These are phyloP conservation scores for Eumaeus atala DNA, from an alignment of 1,140 invertebrate genomes.

Conservation along the genomic window DNA sequence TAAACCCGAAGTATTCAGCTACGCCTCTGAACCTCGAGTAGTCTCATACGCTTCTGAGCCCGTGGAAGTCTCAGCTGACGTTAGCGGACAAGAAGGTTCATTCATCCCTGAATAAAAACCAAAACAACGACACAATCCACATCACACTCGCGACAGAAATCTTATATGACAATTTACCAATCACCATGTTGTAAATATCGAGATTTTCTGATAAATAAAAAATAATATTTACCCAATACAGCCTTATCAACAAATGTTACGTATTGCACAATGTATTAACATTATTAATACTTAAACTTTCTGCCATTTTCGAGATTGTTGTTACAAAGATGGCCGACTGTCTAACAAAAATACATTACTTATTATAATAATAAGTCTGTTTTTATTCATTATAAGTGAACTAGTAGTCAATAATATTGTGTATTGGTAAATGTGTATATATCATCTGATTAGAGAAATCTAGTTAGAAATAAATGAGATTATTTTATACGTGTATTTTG, in stretches of 20 bases:
- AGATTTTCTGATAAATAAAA: no score
- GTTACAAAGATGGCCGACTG: constrained; percentile 51
- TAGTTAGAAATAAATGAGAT: no score
- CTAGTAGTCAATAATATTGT: constrained; percentile 43
- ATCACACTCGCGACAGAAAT: no score
- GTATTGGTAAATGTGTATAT: constrained; percentile 31
- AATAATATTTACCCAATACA: constrained; percentile 2
- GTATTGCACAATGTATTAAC: constrained; percentile 16
- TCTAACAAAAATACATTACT: constrained; percentile 54
- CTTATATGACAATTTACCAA: no score
- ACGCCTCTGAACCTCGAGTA: constrained; percentile 48
- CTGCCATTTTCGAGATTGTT: constrained; percentile 45
- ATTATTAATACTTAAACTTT: constrained; percentile 47
- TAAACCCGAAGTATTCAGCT: constrained; percentile 47
- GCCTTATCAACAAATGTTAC: background rate
- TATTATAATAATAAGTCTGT: constrained; percentile 38
- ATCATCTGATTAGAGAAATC: no score
- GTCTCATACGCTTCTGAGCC: constrained; percentile 40
- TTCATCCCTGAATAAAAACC: no score
- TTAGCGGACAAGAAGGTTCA: no score
- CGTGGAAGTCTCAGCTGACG: background rate
- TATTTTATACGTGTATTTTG: no score
- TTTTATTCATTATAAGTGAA: constrained; percentile 42
- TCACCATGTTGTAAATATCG: no score
- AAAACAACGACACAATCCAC: no score